Base-by-base conservation (phyloP, 1,140 invertebrate genomes). In the Sycophaga agraensis region DNA sequence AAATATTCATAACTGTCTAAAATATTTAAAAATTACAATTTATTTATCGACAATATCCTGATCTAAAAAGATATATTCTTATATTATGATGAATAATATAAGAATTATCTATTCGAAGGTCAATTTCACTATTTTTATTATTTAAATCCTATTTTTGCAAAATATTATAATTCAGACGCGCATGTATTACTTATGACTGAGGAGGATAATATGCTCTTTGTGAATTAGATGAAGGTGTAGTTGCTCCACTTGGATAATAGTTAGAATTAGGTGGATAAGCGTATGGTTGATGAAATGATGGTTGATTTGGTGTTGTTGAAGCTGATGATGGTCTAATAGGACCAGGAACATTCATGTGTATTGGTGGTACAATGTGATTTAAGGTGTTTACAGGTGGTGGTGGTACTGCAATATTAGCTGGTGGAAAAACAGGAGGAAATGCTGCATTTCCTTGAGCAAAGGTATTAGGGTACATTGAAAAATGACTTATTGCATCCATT, bases 391-490 rank as follows among this genome's bases (percentile, higher is more conserved):
- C 73, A 14, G 76, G 70, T 5, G 79, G 78, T 2, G 78, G 79
- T 8, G 79, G 78, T 46, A 80, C 72, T 2, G 73, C 66, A 26
- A 79, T 73, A 57, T 79, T 81, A 9, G 75, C 56, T 12, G 74
- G 76, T 43, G 78, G 76, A 67, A 80, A 81, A 6, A 75, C 73
- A 17, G 76, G 65, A 2, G 76, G 73, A 65, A 79, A 81, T 28
- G 58, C 70, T 5, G 73, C 56, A 40, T 61, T 65, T 5, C 64
- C 54, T 14, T 66, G 68, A 16, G 72, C n/a, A 51, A 75, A 80
- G 67, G 70, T 73, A 9, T 70, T 11, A 2, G 74, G 59, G 58
- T 75, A 80, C 0, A 73, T 64, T 22, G 70, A 50, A 59, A 75
- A 80, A 40, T 75, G 78, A 14, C 70, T 17, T 42, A 72, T 66